These are phyloP conservation scores for Bruchidius siliquastri DNA, from an alignment of 2,888 invertebrate genomes.

Conservation along the genomic window DNA sequence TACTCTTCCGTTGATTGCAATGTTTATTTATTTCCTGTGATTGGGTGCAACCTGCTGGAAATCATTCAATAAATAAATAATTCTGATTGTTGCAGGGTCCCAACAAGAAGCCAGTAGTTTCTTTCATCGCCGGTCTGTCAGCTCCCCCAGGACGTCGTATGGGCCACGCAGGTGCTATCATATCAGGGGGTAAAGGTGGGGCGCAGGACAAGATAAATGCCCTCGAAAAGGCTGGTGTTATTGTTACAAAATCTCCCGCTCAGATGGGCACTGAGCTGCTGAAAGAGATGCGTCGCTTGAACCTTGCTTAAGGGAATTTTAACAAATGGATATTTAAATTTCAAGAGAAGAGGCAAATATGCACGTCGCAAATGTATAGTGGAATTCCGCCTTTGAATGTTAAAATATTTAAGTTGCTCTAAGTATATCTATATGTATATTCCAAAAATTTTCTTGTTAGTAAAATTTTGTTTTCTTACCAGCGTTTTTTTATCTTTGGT, in stretches of 20 bases:
- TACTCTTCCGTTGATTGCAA: too few relatives aligned
- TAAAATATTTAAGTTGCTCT: not conserved
- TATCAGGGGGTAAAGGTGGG: constrained; percentile 97
- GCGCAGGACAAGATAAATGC: constrained; percentile 98
- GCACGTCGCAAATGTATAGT: not conserved
- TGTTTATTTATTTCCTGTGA: too few relatives aligned
- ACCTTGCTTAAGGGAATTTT: constrained; percentile 36
- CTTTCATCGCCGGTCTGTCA: constrained; percentile 97
- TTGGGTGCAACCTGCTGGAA: too few relatives aligned
- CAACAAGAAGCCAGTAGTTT: constrained; percentile 94
- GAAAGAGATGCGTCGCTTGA: constrained; percentile 85
- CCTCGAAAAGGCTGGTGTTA: constrained; percentile 86
- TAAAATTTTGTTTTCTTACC: not conserved
- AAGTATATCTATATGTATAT: not conserved
- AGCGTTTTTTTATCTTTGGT: not conserved
- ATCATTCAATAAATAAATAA: too few relatives aligned
- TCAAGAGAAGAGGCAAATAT: not conserved
- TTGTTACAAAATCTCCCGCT: constrained; percentile 92
- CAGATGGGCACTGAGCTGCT: constrained; percentile 88
- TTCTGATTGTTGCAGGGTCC: constrained; percentile 67
- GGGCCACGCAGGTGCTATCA: constrained; percentile 99
- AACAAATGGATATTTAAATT: not conserved
- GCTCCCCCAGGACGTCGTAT: constrained; percentile 97
- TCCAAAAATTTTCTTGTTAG: not conserved
- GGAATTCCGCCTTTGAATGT: not conserved